These are phyloP conservation scores for Drosophila albomicans DNA, from an alignment of 1,140 invertebrate species.

Conservation along the genomic window DNA sequence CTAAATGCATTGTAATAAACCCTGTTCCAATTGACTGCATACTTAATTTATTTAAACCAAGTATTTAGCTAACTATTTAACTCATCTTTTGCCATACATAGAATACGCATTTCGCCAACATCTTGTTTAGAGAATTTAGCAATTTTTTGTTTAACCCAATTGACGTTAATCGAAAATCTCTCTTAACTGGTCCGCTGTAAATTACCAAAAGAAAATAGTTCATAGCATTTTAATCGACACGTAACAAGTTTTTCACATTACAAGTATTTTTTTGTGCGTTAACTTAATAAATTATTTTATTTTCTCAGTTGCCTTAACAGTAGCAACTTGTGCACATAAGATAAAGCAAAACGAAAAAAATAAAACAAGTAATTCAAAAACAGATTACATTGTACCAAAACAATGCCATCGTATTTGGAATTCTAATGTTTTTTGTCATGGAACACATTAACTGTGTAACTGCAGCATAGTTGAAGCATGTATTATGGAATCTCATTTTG, in stretches of 20 bases:
- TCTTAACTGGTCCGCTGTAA: constrained; percentile 10
- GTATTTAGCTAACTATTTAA: not conserved
- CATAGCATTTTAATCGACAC: constrained; percentile 25
- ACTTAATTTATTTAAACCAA: no score
- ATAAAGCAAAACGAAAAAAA: not conserved
- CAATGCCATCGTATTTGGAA: constrained; percentile 27
- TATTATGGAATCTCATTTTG: not conserved
- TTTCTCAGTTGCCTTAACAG: constrained; percentile 3
- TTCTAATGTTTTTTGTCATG: constrained; percentile 24
- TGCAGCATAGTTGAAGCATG: not conserved
- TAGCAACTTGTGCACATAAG: constrained; percentile 5
- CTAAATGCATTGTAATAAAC: not conserved
- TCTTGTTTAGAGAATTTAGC: not conserved
- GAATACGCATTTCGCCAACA: not conserved
- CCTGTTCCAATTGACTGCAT: not conserved
- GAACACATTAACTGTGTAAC: not conserved
- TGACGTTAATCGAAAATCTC: constrained; percentile 19
- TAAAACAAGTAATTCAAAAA: constrained; percentile 26
- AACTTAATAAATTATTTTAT: constrained; percentile 25
- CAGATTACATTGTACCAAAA: constrained; percentile 17
- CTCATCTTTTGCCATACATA: not conserved
- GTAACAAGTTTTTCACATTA: constrained; percentile 22
- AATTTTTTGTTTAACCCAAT: constrained; percentile 17
- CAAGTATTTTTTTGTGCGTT: not conserved
- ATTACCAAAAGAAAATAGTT: constrained; percentile 32